These are phyloP conservation scores for Rhinoptilus africanus DNA, from an alignment of 2,113 vertebrate genomes.

Conservation along the genomic window DNA sequence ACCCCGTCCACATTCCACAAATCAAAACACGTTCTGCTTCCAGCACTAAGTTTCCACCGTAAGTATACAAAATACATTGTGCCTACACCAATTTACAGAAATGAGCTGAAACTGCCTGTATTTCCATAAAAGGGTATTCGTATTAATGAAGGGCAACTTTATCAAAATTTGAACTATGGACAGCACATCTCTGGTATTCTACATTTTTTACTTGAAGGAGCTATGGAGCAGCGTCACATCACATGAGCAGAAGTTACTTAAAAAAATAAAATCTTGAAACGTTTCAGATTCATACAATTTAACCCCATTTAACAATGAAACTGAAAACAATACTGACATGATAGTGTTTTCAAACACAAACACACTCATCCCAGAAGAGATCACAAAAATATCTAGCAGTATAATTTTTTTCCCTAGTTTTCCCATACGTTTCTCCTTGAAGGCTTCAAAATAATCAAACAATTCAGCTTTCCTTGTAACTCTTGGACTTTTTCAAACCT, in stretches of 20 bases:
- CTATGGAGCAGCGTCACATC: neutral
- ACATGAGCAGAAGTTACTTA: neutral
- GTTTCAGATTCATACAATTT: neutral
- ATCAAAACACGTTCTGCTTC: neutral
- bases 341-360: neutral
- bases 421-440: neutral
- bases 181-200: neutral
- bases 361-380: neutral
- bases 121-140: neutral
- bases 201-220: neutral
- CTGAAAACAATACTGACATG: neutral
- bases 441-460: neutral
- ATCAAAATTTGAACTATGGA: neutral
- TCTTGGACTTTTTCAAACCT: neutral
- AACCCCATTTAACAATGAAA: neutral
- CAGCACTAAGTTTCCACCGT: fast-evolving
- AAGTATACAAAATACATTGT: neutral
- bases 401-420: neutral
- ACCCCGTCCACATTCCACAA: neutral
- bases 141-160: neutral
- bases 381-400: neutral
- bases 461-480: neutral
- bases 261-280: neutral
- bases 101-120: neutral
- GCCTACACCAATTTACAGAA: neutral